These are phyloP conservation scores for Silurus lanzhouensis DNA, from an alignment of 2,797 vertebrate species.

Conservation along the genomic window DNA sequence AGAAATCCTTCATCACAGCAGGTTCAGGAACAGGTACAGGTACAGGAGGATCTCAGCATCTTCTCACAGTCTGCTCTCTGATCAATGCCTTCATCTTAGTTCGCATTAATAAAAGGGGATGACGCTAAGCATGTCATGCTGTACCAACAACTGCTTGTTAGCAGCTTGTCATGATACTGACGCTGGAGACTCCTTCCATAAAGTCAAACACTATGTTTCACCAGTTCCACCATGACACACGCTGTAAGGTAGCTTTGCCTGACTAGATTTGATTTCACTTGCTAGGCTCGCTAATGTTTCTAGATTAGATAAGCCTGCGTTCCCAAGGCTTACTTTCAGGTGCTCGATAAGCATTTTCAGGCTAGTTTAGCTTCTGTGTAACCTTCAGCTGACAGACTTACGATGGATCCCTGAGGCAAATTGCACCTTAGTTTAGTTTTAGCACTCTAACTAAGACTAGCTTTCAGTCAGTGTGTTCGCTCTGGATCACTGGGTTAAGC, in stretches of 20 bases:
- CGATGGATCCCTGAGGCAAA: background rate
- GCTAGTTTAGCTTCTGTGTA: background rate
- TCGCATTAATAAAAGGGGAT: background rate
- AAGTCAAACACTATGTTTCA: too few species aligned
- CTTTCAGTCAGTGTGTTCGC: background rate
- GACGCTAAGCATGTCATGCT: background rate
- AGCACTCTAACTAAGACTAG: background rate
- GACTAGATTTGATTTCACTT: too few species aligned
- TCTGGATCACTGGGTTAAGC: background rate
- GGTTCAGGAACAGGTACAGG: background rate
- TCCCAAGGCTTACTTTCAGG: too few species aligned
- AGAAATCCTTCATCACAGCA: background rate
- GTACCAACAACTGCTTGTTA: background rate
- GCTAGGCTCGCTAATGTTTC: too few species aligned
- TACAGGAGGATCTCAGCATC: background rate
- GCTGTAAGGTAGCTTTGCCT: too few species aligned
- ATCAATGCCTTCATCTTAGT: background rate
- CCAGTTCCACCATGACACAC: too few species aligned
- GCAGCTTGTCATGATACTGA: background rate
- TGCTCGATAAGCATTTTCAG: background rate
- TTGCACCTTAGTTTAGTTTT: background rate
- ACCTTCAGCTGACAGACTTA: background rate
- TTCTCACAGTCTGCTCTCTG: background rate
- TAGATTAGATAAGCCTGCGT: too few species aligned
- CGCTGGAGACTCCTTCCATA: background rate